Conservation (phyloP, 2,888 invertebrate genomes). For the Crepidodera aurea region DNA sequence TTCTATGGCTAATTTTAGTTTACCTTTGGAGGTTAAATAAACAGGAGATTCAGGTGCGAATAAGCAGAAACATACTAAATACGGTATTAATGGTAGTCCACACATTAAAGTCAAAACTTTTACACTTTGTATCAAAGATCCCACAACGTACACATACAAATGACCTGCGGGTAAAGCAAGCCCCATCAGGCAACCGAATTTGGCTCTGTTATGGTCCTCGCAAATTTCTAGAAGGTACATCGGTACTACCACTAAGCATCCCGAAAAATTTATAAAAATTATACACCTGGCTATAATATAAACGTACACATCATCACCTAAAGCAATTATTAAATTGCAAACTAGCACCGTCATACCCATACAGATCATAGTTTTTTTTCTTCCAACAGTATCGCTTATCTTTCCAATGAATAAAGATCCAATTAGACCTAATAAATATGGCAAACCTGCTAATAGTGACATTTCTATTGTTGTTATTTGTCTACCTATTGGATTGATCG, state of each 20-base stretch:
- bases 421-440: neutral
- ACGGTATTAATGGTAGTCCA: neutral
- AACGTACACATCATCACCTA: neutral
- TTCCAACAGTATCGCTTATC: conserved; percentile 16
- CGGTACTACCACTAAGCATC: neutral
- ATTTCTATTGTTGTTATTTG: conserved; percentile 11
- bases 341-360: neutral
- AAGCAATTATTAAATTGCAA: neutral
- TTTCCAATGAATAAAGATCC: neutral
- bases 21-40: neutral
- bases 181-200: neutral
- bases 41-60: conserved; percentile 22
- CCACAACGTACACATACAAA: conserved; percentile 13
- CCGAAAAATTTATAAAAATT: neutral
- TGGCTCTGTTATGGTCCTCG: conserved; percentile 30
- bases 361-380: conserved; percentile 12
- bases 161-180: neutral
- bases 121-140: neutral
- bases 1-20: neutral
- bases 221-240: conserved; percentile 20
- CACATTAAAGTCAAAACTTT: neutral
- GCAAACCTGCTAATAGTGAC: conserved; percentile 19
- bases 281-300: neutral
- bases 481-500: conserved; percentile 17
- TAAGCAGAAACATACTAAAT: neutral